These are phyloP conservation scores for Boleophthalmus pectinirostris DNA, from an alignment of 2,113 vertebrate genomes.

Conservation along the genomic window DNA sequence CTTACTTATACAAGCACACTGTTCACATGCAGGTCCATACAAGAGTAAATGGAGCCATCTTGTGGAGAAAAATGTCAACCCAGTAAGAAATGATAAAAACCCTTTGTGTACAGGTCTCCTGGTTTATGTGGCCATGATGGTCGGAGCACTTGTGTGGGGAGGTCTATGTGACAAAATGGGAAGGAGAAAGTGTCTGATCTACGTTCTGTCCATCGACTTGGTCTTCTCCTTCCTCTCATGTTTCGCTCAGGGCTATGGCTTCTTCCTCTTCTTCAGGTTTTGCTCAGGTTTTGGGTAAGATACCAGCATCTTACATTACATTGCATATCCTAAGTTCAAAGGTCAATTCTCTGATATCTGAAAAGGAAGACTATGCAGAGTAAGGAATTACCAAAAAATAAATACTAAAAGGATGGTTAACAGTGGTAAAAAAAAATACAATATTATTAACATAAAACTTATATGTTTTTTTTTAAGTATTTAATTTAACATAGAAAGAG, in stretches of 20 bases:
- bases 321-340: neutral
- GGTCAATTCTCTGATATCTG: neutral
- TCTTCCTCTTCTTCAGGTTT: slow-evolving; percentile 97
- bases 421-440: no score
- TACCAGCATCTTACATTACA: neutral
- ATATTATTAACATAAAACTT: no score
- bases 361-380: neutral
- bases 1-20: neutral
- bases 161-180: slow-evolving; percentile 95
- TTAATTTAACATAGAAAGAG: no score
- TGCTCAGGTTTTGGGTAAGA: slow-evolving; percentile 95
- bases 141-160: slow-evolving; percentile 89
- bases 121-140: slow-evolving; percentile 97
- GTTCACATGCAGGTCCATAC: neutral
- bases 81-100: neutral
- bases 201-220: slow-evolving; percentile 90
- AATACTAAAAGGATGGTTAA: no score
- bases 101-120: slow-evolving; percentile 81
- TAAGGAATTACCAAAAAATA: neutral
- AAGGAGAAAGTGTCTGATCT: slow-evolving; percentile 89
- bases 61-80: slow-evolving; percentile 36
- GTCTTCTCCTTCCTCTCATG: slow-evolving; percentile 93
- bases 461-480: no score
- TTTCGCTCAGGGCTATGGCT: slow-evolving; percentile 92
- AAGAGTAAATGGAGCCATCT: slow-evolving; percentile 62